Conservation (phyloP, 2,113 vertebrate genomes). For the Etia nguti region DNA sequence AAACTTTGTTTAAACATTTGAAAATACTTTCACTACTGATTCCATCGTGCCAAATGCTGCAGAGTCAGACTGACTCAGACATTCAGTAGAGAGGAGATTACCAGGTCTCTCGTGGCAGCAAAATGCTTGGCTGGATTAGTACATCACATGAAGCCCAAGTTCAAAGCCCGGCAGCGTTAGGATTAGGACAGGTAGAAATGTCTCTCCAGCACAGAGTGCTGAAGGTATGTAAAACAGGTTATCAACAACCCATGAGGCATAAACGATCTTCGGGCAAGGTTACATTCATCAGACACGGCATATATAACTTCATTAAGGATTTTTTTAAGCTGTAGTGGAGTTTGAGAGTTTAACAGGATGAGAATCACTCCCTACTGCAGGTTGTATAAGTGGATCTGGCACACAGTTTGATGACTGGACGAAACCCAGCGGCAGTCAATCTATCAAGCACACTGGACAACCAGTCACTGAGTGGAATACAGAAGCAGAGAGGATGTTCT, state of each 20-base stretch:
- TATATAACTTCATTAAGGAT: not conserved
- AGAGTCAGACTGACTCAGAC: conserved; percentile 8
- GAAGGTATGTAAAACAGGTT: not conserved
- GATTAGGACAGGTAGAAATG: conserved; percentile 20
- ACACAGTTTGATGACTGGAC: conserved; percentile 35
- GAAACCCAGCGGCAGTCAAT: conserved; percentile 31
- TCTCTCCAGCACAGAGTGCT: not conserved
- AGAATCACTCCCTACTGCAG: conserved; percentile 7
- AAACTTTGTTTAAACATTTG: not conserved
- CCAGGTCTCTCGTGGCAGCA: conserved; percentile 4
- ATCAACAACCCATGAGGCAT: not conserved
- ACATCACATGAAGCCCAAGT: conserved; percentile 41
- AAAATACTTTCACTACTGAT: not conserved
- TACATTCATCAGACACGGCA: not conserved
- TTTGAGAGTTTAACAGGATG: conserved; percentile 28
- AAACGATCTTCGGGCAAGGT: not conserved
- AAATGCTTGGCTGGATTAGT: conserved; percentile 56
- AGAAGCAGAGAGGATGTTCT: conserved; percentile 46
- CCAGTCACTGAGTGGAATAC: conserved; percentile 14
- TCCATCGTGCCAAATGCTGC: not conserved
- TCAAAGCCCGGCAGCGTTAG: conserved; percentile 16
- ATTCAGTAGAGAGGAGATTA: conserved; percentile 20
- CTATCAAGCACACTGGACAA: not conserved
- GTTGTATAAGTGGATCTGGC: conserved; percentile 53
- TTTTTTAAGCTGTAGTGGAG: not conserved